These are phyloP conservation scores for Anniella stebbinsi DNA, from an alignment of 2,797 vertebrate genomes.

Conservation along the genomic window DNA sequence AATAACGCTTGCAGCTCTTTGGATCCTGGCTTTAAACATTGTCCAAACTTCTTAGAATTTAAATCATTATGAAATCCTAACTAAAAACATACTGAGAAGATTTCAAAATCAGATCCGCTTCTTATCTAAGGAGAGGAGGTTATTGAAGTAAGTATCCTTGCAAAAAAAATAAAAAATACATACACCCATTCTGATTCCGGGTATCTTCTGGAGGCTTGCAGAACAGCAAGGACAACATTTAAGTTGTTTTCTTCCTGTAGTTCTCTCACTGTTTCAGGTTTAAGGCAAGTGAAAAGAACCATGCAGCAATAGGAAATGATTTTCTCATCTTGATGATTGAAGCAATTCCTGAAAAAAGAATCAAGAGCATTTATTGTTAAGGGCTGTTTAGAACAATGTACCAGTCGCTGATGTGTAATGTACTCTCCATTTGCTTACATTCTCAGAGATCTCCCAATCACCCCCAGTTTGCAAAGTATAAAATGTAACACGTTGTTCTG, in stretches of 20 bases:
- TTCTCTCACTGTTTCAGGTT: slow-evolving; percentile 75
- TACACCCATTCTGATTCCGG: slow-evolving; percentile 94
- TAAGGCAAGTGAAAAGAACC: slow-evolving; percentile 92
- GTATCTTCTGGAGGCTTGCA: slow-evolving; percentile 79
- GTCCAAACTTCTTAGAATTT: background rate
- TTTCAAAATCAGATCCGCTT: slow-evolving; percentile 1
- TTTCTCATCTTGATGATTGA: slow-evolving; percentile 87
- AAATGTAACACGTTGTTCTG: background rate
- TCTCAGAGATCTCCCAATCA: background rate
- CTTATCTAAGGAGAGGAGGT: background rate
- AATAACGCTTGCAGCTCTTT: background rate
- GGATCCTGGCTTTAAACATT: background rate
- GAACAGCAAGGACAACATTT: slow-evolving; percentile 67
- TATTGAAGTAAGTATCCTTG: background rate
- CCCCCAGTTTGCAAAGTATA: background rate
- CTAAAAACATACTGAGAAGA: background rate
- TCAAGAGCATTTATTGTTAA: background rate
- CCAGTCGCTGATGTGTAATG: background rate
- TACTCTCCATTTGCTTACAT: background rate
- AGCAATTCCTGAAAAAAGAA: slow-evolving; percentile 82
- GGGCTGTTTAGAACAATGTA: background rate
- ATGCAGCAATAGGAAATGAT: slow-evolving; percentile 87
- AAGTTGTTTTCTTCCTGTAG: slow-evolving; percentile 71
- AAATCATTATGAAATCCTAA: background rate
- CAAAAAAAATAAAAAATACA: slow-evolving; percentile 53